A percentile compares a stretch with the other conserved stretches of the same genome.
phyloP scores from a whole-genome alignment of 2,797 vertebrate species.

The Lutjanus argentimaculatus region DNA sequence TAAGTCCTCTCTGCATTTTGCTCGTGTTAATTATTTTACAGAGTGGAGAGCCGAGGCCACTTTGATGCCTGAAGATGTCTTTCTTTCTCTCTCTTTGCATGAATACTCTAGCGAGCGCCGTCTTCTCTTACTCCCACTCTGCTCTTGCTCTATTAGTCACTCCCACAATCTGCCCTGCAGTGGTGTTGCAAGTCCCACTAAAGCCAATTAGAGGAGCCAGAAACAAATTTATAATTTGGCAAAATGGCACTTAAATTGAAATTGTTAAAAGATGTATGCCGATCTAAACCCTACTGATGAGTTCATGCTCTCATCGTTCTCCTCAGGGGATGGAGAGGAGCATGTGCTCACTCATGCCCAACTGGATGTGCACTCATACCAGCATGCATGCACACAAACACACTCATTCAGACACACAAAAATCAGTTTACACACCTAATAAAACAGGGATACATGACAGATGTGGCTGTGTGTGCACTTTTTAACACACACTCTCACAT shows the following conservation, averaged over 20 bases:
- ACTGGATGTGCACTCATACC: background rate
- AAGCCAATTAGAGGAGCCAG: conserved; percentile 71
- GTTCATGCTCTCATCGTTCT: conserved; percentile 37
- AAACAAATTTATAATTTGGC: conserved; percentile 72
- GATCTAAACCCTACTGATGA: conserved; percentile 61
- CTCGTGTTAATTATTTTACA: conserved; percentile 56
- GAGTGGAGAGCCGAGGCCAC: conserved; percentile 30
- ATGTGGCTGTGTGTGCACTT: background rate
- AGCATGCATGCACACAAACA: background rate
- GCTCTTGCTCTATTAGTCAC: conserved; percentile 51
- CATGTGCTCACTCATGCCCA: conserved; percentile 17
- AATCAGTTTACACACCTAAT: background rate
- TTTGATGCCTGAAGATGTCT: conserved; percentile 64
- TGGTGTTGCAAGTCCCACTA: conserved; percentile 67
- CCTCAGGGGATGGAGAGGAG: conserved; percentile 18
- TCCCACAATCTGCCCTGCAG: conserved; percentile 60
- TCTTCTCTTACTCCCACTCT: conserved; percentile 42
- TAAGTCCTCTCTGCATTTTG: conserved; percentile 44
- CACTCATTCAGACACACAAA: background rate
- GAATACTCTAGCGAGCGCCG: conserved; percentile 47
- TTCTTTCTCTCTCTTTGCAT: conserved; percentile 40
- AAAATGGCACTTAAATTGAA: conserved; percentile 66
- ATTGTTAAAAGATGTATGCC: conserved; percentile 67
- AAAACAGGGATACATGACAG: conserved; percentile 4
- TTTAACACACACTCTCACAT: background rate